Evolutionary conservation across 2,113 vertebrate genomes (phyloP).

Genomic region (Castor canadensis): DNA sequence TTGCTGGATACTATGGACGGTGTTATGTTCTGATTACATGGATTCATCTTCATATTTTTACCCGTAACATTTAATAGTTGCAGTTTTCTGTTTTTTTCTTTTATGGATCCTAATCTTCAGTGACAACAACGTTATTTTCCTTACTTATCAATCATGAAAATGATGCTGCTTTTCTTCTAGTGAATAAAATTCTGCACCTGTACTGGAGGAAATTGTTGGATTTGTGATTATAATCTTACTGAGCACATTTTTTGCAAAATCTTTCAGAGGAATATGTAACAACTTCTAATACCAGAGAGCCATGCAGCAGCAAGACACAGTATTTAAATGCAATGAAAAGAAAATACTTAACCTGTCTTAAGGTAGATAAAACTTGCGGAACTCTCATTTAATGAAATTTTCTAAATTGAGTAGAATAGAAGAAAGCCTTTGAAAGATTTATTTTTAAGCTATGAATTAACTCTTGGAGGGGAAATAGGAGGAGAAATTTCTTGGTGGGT

Average conservation of each 20-base stretch:
- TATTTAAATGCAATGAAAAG: neutral
- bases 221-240: neutral
- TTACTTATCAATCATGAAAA: slow-evolving; percentile 18
- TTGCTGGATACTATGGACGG: neutral
- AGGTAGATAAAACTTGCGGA: slow-evolving; percentile 31
- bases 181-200: neutral
- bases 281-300: neutral
- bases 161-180: slow-evolving; percentile 31
- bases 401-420: slow-evolving; percentile 18
- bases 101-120: neutral
- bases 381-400: slow-evolving; percentile 32
- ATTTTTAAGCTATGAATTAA: slow-evolving; percentile 45
- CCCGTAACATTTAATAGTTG: neutral
- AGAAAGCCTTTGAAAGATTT: slow-evolving; percentile 17
- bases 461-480: neutral
- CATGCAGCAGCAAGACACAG: neutral
- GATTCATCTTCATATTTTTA: neutral
- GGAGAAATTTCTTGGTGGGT: neutral
- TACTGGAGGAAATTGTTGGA: neutral
- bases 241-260: slow-evolving; percentile 6
- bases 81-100: neutral
- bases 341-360: slow-evolving; percentile 38
- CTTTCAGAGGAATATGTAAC: neutral
- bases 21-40: neutral
- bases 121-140: neutral